Conservation (phyloP, 2,797 vertebrate species). For the Micrastur ruficollis region DNA sequence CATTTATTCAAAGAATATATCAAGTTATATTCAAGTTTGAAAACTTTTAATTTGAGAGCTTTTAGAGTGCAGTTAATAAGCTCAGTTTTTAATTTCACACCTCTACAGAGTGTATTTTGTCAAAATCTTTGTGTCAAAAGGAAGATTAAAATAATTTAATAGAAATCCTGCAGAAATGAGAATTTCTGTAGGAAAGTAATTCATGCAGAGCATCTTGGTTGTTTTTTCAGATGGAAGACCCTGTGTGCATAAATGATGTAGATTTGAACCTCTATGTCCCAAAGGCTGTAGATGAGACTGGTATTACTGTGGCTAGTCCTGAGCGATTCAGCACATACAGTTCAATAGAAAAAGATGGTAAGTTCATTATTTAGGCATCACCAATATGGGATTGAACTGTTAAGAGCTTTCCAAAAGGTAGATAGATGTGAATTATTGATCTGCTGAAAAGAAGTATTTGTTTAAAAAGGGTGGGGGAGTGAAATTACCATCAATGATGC, state of each 20-base stretch:
- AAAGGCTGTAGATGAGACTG: slow-evolving; percentile 90
- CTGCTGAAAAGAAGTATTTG: background rate
- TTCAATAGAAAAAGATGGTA: slow-evolving; percentile 80
- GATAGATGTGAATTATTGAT: background rate
- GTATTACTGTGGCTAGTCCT: slow-evolving; percentile 90
- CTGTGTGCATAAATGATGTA: slow-evolving; percentile 84
- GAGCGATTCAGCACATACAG: slow-evolving; percentile 85
- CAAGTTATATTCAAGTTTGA: background rate
- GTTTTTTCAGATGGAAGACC: slow-evolving; percentile 73
- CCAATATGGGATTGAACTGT: background rate
- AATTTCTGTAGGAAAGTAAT: background rate
- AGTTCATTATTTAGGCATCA: slow-evolving; percentile 32
- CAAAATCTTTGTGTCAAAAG: background rate
- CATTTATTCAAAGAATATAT: background rate
- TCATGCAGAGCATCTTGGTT: background rate
- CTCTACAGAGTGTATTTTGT: background rate
- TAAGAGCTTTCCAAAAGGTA: background rate
- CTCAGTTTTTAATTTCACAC: background rate
- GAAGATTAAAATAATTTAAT: background rate
- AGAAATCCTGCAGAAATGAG: background rate
- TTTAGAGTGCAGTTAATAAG: background rate
- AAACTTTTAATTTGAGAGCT: background rate
- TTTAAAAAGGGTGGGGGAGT: background rate
- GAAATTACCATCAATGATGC: background rate
- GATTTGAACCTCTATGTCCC: slow-evolving; percentile 90